Evolutionary conservation across 2,797 vertebrate genomes (phyloP), one percentile per base, ranked within the genome.

Genomic region (Manis pentadactyla): DNA sequence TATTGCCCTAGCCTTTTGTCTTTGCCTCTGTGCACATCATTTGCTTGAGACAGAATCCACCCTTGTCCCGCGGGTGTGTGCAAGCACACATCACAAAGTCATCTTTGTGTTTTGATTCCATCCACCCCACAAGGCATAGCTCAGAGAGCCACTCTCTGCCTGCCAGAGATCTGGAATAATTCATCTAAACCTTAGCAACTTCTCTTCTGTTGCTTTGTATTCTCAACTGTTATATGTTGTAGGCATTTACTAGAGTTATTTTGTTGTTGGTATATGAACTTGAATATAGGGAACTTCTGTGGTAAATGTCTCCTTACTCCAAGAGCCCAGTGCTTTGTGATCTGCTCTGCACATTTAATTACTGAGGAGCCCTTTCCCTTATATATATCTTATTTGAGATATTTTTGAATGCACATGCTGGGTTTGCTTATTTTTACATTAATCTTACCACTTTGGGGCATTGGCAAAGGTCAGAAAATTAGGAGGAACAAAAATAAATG

Each of bases 401-500:
- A 42, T 6, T 71, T 84, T 90, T 84, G 14, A 82, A 63, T 75
- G 1, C 37, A 25, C 13, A 42, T 61, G 55, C 74, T 42, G 2
- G 55, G 19, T 13, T 90, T 13, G 66, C 25, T 95, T 90, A 34
- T 73, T 95, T 85, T 92, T 68, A 21, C 57, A 55, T n/a, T 78
- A 61, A 78, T 10, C n/a, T 27, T 90, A 13, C 49, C 51, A 79
- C 46, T 97, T 77, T 34, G 66, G 19, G 57, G 12, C 18, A 29
- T 77, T 85, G 55, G 7, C 69, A 66, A 77, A 93, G n/a, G n/a
- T 64, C n/a, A 55, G 42, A 79, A 93, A 93, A 94, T 95, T 79
- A 88, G 69, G 69, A 96, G 31, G 55, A 95, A 93, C 29, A 37
- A 90, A 75, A 90, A 66, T 85, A 93, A 92, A 84, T 51, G 23